A percentile compares a stretch with the other conserved stretches of the same genome.
Evolutionary conservation across 2,113 vertebrate species (phyloP).

Genomic region (Heloderma charlesbogerti): DNA sequence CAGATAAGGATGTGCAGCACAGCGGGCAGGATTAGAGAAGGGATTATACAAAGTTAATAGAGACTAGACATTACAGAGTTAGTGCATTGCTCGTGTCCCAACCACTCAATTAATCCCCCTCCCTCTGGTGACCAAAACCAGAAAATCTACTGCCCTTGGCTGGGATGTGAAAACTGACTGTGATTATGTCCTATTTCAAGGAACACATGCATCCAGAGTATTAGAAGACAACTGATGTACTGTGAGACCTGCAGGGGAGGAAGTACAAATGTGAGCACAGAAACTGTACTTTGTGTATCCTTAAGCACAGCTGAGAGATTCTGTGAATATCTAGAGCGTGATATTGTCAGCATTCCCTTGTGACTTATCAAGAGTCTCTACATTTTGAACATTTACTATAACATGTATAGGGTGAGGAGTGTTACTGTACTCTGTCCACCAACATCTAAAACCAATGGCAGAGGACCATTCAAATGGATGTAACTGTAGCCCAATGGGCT

Average conservation of each 20-base stretch:
- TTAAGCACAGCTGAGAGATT: background rate
- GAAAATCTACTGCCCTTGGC: background rate
- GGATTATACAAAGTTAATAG: conserved; percentile 27
- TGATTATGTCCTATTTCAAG: background rate
- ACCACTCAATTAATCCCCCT: background rate
- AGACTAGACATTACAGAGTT: conserved; percentile 9
- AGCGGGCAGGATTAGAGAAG: background rate
- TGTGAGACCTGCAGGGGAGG: background rate
- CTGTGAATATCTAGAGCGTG: background rate
- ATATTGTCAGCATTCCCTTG: background rate
- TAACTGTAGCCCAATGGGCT: background rate
- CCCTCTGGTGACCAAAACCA: background rate
- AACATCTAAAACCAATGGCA: background rate
- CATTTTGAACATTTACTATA: background rate
- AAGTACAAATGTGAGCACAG: background rate
- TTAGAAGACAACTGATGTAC: background rate
- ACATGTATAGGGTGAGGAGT: background rate
- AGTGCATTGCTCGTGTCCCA: background rate
- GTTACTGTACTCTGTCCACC: background rate
- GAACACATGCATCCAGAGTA: background rate
- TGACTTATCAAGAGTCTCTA: background rate
- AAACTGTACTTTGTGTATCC: background rate
- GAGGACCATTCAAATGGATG: background rate
- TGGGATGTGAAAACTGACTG: background rate
- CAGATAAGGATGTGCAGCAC: background rate